A percentile compares a stretch with the other conserved stretches of the same genome.
phyloP scores from a whole-genome alignment of 1,140 invertebrate species.

The Caerostris extrusa region DNA sequence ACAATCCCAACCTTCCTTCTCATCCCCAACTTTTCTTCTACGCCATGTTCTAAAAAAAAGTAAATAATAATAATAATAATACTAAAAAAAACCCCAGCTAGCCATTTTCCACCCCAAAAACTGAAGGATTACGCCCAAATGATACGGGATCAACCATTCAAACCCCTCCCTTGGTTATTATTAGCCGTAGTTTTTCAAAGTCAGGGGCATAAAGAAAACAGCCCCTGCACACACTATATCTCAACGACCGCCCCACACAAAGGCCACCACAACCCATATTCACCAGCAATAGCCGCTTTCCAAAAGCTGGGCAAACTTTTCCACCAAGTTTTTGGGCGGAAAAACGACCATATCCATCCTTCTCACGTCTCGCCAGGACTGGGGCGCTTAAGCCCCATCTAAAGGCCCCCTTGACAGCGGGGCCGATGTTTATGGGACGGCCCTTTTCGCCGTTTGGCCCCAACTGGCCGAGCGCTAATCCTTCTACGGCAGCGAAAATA shows the following conservation, averaged over 20 bases:
- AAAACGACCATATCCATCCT: constrained; percentile 76
- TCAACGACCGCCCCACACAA: constrained; percentile 25
- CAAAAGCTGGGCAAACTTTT: constrained; percentile 24
- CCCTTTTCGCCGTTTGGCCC: constrained; percentile 47
- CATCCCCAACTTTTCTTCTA: neutral
- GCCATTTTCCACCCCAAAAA: constrained; percentile 9
- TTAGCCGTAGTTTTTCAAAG: constrained; percentile 10
- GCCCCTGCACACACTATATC: constrained; percentile 43
- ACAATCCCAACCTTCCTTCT: neutral
- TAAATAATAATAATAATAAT: too few species aligned
- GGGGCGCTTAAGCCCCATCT: neutral
- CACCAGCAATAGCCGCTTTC: constrained; percentile 32
- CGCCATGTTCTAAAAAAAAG: neutral
- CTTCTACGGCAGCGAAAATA: constrained; percentile 51
- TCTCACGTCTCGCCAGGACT: constrained; percentile 69
- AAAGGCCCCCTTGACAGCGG: constrained; percentile 74
- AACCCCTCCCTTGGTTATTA: constrained; percentile 8
- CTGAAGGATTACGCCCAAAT: constrained; percentile 46
- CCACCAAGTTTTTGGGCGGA: constrained; percentile 43
- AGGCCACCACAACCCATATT: constrained; percentile 31
- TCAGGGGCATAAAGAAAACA: constrained; percentile 57
- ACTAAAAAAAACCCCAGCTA: neutral
- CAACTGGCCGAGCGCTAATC: constrained; percentile 71
- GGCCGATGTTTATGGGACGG: constrained; percentile 69
- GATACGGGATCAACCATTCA: constrained; percentile 22